These are phyloP conservation scores for Oreonectes daqikongensis DNA, from an alignment of 2,797 vertebrate species.

Conservation along the genomic window DNA sequence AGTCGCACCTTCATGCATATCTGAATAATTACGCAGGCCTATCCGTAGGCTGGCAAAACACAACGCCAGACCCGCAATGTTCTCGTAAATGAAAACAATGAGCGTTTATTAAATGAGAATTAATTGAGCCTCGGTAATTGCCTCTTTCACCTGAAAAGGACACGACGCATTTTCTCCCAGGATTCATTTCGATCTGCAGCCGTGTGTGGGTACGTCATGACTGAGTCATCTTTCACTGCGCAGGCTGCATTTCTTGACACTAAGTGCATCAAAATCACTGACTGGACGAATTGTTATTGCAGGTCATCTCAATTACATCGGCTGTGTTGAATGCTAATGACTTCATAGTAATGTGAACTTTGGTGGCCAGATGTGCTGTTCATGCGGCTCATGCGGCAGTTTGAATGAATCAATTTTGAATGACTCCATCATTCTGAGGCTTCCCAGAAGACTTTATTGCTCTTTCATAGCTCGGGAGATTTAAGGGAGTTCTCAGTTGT, in stretches of 20 bases:
- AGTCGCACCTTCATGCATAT: slow-evolving; percentile 37
- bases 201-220: slow-evolving; percentile 41
- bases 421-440: background rate
- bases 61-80: slow-evolving; percentile 24
- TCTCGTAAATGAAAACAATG: slow-evolving; percentile 54
- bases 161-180: slow-evolving; percentile 37
- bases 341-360: background rate
- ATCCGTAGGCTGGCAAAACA: slow-evolving; percentile 35
- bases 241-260: slow-evolving; percentile 39
- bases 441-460: too few species aligned
- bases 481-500: too few species aligned
- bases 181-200: slow-evolving; percentile 45
- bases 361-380: background rate
- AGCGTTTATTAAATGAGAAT: slow-evolving; percentile 52
- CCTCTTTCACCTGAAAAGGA: slow-evolving; percentile 52
- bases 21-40: slow-evolving; percentile 46
- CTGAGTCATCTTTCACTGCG: slow-evolving; percentile 43
- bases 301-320: slow-evolving; percentile 41
- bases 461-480: too few species aligned
- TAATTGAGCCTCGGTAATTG: slow-evolving; percentile 54
- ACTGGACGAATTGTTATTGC: slow-evolving; percentile 54
- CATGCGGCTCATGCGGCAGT: background rate
- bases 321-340: slow-evolving; percentile 47
- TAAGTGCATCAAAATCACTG: slow-evolving; percentile 51
- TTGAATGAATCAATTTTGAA: slow-evolving; percentile 1